Conservation (phyloP, 2,797 vertebrate species). For the Poeciliopsis infans region DNA sequence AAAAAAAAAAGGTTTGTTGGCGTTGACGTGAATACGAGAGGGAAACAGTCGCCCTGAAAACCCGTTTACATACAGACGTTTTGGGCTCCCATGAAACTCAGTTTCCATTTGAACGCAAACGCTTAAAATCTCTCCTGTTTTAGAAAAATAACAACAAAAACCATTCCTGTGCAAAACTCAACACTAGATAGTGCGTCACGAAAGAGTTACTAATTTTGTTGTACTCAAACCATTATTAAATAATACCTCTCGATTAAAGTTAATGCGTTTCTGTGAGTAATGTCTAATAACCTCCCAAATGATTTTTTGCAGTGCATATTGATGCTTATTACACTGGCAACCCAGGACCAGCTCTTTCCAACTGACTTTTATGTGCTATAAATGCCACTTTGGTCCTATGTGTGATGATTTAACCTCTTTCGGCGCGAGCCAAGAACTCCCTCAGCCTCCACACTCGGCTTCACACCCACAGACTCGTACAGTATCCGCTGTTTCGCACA, state of each 20-base stretch:
- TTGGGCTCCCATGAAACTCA: background rate
- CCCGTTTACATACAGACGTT: background rate
- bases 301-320: slow-evolving; percentile 7
- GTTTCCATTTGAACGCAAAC: background rate
- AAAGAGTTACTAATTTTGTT: background rate
- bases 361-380: slow-evolving; percentile 74
- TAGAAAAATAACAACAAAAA: background rate
- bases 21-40: background rate
- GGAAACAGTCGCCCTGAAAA: background rate
- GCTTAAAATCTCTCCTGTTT: background rate
- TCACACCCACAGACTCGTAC: slow-evolving; percentile 37
- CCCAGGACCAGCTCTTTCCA: slow-evolving; percentile 56
- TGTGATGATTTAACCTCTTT: slow-evolving; percentile 72
- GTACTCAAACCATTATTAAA: background rate
- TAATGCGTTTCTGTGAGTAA: background rate
- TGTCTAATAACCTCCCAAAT: background rate
- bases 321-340: slow-evolving; percentile 43
- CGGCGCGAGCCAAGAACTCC: slow-evolving; percentile 54
- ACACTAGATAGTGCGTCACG: too few relatives aligned
- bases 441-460: slow-evolving; percentile 23
- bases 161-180: too few relatives aligned
- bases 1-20: background rate
- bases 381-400: slow-evolving; percentile 72
- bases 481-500: slow-evolving; percentile 28
- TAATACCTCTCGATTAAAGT: background rate